These are phyloP conservation scores for Chaetodon trifascialis DNA, from an alignment of 2,113 vertebrate genomes.

Conservation along the genomic window DNA sequence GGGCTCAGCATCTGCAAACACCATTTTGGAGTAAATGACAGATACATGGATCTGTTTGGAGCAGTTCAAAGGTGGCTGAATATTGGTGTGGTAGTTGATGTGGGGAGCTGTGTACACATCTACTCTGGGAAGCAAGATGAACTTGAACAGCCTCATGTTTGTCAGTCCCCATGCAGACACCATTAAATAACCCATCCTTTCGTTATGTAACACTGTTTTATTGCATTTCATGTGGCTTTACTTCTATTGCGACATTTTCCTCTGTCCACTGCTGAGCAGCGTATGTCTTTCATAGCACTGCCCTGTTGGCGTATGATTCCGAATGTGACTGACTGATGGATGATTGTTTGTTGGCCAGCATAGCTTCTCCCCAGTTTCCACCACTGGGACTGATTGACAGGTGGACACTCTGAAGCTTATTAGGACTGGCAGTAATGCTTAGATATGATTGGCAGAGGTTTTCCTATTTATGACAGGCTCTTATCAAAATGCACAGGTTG, in stretches of 20 bases:
- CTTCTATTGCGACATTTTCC: neutral
- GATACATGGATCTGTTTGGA: neutral
- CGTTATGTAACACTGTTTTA: neutral
- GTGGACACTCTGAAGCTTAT: slow-evolving; percentile 42
- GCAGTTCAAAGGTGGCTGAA: neutral
- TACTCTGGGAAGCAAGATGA: neutral
- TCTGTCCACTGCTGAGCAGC: neutral
- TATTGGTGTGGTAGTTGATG: neutral
- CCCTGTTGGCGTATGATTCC: neutral
- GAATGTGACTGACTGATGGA: neutral
- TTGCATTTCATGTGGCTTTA: neutral
- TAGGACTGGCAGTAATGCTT: slow-evolving; percentile 12
- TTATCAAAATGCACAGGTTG: slow-evolving; percentile 19
- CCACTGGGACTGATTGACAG: slow-evolving; percentile 44
- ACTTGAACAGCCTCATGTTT: neutral
- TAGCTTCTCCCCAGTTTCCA: slow-evolving; percentile 3
- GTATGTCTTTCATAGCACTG: neutral
- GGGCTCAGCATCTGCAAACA: slow-evolving; percentile 16
- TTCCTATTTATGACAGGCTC: slow-evolving; percentile 32
- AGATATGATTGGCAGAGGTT: slow-evolving; percentile 56
- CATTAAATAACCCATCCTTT: neutral
- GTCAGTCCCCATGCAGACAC: neutral
- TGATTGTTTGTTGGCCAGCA: slow-evolving; percentile 3
- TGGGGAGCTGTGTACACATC: neutral
- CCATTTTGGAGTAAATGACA: slow-evolving; percentile 4